Evolutionary conservation across 2,888 invertebrate genomes (phyloP), one percentile per base, ranked within the genome.

Genomic region (Agonopterix alstromeriana): DNA sequence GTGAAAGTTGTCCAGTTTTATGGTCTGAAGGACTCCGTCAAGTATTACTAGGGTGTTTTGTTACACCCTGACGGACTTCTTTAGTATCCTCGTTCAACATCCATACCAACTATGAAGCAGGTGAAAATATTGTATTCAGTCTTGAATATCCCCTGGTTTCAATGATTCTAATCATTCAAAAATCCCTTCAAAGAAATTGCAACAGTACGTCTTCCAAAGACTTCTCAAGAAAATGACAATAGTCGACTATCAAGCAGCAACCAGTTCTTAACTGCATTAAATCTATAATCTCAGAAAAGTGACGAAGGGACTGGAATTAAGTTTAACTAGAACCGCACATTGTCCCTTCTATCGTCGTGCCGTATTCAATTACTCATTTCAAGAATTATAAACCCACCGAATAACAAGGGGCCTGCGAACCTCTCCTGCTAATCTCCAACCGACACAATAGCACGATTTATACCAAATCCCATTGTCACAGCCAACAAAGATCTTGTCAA

Each of bases 401-500:
- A 38, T 38, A 3, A 10, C 45, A 40, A 40, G 55, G 55, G 61
- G 58, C 52, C 60, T 54, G 55, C 63, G 50, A 60, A 63, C 63
- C 73, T 73, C 80, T 79, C 71, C 65, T 69, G 77, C 82, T 87
- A 86, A 87, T 87, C 86, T 70, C 48, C 59, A 51, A 57, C 61
- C 67, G 56, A 55, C 72, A 86, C 84, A 87, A 88, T 77, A 60
- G 68, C 61, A 61, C 66, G 81, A 80, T 79, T 82, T 80, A 79
- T 72, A 73, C 71, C 72, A 75, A 74, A 71, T 70, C 67, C 81
- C 67, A 80, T 88, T 87, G 87, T 87, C 71, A 71, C 65, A 60
- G 56, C 62, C 75, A 81, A 87, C 87, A 88, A 86, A 85, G 85
- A 85, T 83, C 84, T 84, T 81, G 87, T 87, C 87, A 87, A 85